Evolutionary conservation across 2,113 vertebrate species (phyloP).

Genomic region (sheep (Ovis aries)): ARS-UI_Ramb_v3.0 NC_056055.1:51457001-51457500

Average conservation of each 20-base stretch:
- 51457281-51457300: not conserved
- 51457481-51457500: not conserved
- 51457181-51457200: not conserved
- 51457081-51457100: not conserved
- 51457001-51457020: not conserved
- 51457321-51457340: not conserved
- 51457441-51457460: not conserved
- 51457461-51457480: not conserved
- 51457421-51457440: not conserved
- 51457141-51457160: not conserved
- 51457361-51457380: not conserved
- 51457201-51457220: not conserved
- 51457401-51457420: not conserved
- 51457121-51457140: not conserved
- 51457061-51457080: not conserved
- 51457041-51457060: not conserved
- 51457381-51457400: not conserved
- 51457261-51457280: not conserved
- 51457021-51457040: not conserved
- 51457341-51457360: not conserved
- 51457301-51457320: not conserved
- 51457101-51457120: not conserved
- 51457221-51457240: not conserved
- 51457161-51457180: not conserved
- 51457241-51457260: not conserved